These are phyloP conservation scores for Adelges cooleyi DNA, from an alignment of 1,140 invertebrate species.

Conservation along the genomic window DNA sequence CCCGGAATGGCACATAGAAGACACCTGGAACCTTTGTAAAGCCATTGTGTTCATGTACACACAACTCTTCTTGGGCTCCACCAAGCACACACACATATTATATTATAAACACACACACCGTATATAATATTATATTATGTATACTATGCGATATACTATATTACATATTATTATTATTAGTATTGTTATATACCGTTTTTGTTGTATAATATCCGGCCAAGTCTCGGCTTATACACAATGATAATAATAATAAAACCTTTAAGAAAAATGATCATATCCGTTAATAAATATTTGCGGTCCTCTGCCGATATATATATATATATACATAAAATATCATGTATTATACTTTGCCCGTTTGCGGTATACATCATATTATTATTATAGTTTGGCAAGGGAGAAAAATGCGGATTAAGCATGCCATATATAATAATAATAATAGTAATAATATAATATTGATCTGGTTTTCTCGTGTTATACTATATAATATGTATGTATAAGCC, in stretches of 20 bases:
- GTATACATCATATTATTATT: too few species aligned
- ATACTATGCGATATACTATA: not conserved
- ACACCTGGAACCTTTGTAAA: slow-evolving; percentile 21
- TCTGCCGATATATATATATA: not conserved
- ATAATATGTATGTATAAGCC: too few species aligned
- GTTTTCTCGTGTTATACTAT: too few species aligned
- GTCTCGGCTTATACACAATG: not conserved
- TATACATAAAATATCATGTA: too few species aligned
- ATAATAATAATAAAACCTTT: slow-evolving; percentile 15
- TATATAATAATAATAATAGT: too few species aligned
- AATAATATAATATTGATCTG: too few species aligned
- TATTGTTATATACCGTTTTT: slow-evolving; percentile 4
- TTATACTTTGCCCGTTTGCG: not conserved
- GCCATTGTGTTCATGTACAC: slow-evolving; percentile 11
- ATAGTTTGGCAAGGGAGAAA: not conserved
- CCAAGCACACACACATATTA: too few species aligned
- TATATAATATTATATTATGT: not conserved
- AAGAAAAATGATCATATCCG: slow-evolving; percentile 15
- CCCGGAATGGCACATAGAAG: slow-evolving; percentile 26
- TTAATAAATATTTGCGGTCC: slow-evolving; percentile 22
- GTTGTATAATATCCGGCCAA: not conserved
- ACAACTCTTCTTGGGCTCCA: not conserved
- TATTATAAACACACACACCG: too few species aligned
- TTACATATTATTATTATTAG: not conserved
- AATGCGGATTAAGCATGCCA: not conserved